phyloP scores from a whole-genome alignment of 2,113 vertebrate species.

The Clarias macrocephalus region DNA sequence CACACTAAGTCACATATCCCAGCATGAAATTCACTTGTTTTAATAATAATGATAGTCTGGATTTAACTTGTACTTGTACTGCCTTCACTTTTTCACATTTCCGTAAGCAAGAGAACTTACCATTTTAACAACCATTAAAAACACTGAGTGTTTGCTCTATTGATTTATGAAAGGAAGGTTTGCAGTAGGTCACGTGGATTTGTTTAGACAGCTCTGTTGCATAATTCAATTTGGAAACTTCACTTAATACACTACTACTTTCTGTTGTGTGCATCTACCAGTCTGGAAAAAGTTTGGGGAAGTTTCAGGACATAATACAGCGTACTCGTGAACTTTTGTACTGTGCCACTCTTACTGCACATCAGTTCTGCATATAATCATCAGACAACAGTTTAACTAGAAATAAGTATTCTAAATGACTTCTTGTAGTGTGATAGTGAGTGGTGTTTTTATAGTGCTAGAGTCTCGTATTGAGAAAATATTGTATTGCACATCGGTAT shows the following conservation, averaged over 20 bases:
- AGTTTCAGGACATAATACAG: neutral
- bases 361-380: neutral
- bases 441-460: neutral
- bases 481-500: neutral
- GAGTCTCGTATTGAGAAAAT: neutral
- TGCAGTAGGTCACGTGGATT: neutral
- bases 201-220: too few relatives aligned
- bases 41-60: neutral
- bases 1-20: too few relatives aligned
- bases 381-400: neutral
- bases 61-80: too few relatives aligned
- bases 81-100: neutral
- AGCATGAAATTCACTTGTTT: neutral
- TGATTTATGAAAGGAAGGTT: neutral
- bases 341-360: neutral
- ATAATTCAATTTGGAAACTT: too few relatives aligned
- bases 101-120: neutral
- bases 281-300: neutral
- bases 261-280: neutral
- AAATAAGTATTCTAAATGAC: neutral
- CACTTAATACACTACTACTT: too few relatives aligned
- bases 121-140: neutral
- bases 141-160: neutral
- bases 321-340: neutral
- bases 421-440: neutral